phyloP scores from a whole-genome alignment of 2,113 vertebrate genomes.

The Delphinus delphis region DNA sequence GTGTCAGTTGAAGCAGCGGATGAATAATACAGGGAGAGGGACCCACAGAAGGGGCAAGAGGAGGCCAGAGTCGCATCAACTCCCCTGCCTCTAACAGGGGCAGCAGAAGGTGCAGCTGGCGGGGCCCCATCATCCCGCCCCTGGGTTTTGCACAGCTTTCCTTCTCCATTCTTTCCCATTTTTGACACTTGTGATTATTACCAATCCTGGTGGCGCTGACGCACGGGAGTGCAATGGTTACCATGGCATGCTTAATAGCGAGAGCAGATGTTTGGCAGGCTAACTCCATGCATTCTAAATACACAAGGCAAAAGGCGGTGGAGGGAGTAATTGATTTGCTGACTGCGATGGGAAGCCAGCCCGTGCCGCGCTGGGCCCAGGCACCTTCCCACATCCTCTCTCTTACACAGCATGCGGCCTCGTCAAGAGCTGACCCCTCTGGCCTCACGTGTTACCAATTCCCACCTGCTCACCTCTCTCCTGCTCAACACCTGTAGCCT shows the following conservation, averaged over 20 bases:
- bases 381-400: background rate
- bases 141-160: conserved; percentile 83
- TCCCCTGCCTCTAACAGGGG: conserved; percentile 84
- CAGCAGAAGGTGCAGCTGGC: conserved; percentile 83
- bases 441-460: background rate
- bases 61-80: conserved; percentile 79
- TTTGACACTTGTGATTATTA: conserved; percentile 85
- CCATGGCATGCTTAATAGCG: conserved; percentile 86
- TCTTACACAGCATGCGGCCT: background rate
- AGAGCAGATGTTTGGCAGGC: conserved; percentile 88
- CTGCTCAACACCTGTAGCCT: conserved; percentile 44
- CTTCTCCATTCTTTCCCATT: conserved; percentile 57
- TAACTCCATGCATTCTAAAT: conserved; percentile 83
- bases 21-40: conserved; percentile 85
- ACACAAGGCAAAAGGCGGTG: conserved; percentile 84
- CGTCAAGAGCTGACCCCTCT: conserved; percentile 10
- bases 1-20: conserved; percentile 80
- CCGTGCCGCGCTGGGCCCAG: background rate
- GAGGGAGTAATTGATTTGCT: conserved; percentile 84
- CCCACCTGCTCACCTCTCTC: conserved; percentile 44
- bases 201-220: conserved; percentile 85
- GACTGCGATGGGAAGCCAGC: conserved; percentile 63
- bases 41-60: conserved; percentile 83
- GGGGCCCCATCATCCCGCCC: conserved; percentile 76
- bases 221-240: conserved; percentile 85